These are phyloP conservation scores for Spodoptera littoralis DNA, from an alignment of 2,888 invertebrate species.

Conservation along the genomic window DNA sequence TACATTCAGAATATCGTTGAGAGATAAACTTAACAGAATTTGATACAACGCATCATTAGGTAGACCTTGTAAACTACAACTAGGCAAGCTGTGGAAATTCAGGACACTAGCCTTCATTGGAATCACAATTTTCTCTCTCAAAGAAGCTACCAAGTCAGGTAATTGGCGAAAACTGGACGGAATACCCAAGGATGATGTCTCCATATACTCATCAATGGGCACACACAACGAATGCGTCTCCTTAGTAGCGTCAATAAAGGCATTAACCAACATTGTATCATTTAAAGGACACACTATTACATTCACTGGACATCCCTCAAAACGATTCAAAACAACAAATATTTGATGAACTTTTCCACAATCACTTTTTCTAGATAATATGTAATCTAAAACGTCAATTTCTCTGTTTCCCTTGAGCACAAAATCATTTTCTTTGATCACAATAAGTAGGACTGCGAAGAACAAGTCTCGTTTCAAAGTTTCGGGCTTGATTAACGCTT, in stretches of 20 bases:
- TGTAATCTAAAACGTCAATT: conserved; percentile 56
- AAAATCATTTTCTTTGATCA: conserved; percentile 71
- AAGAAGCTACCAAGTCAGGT: conserved; percentile 45
- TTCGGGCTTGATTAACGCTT: conserved; percentile 70
- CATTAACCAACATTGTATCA: conserved; percentile 63
- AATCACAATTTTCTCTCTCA: conserved; percentile 61
- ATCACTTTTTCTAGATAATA: conserved; percentile 50
- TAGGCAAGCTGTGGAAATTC: conserved; percentile 57
- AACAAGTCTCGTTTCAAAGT: conserved; percentile 69
- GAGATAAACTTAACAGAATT: conserved; percentile 60
- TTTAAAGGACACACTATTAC: conserved; percentile 57
- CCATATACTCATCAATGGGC: conserved; percentile 52
- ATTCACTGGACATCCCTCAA: conserved; percentile 57
- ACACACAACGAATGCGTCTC: conserved; percentile 64
- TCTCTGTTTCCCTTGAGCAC: conserved; percentile 49
- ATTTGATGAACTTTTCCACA: conserved; percentile 52
- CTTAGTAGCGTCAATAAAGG: conserved; percentile 52
- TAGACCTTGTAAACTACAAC: conserved; percentile 62
- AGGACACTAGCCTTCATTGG: conserved; percentile 64
- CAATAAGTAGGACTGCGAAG: conserved; percentile 65
- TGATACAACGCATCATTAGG: conserved; percentile 62
- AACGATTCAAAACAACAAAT: conserved; percentile 56
- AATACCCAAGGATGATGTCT: conserved; percentile 54
- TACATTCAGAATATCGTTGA: conserved; percentile 62
- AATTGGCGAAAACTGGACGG: conserved; percentile 56